Base-by-base conservation (phyloP, 2,797 vertebrate genomes). In the Semotilus atromaculatus region DNA sequence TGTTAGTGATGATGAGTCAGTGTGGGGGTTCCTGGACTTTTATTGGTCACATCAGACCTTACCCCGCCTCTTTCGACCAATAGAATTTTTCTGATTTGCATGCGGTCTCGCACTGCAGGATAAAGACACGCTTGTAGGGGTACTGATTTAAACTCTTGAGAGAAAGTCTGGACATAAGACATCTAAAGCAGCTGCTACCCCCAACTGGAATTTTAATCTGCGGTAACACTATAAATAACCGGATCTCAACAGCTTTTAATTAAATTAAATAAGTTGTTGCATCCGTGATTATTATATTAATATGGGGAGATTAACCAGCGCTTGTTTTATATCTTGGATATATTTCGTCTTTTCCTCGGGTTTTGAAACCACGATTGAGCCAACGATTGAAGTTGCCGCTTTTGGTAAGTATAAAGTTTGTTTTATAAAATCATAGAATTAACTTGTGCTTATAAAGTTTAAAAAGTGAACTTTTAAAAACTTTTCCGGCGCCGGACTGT, bases 241-340 rank as follows among this genome's bases (percentile, higher is more conserved):
- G 91, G 93, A 93, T 92, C 87, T 75, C 88, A 84, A 73, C 43
- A 26, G 85, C 31, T 71, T 83, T 83, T 78, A 62, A 71, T 88
- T 81, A 55, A 45, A 75, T 80, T 88, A n/a, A 82, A 45, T 18
- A 67, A 74, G 9, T 16, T 43, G 10, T 19, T 66, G 7, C 64
- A 68, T 29, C 34, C 36, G 76, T 36, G 53, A 70, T 81, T 4
- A 45, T 14, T 55, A 73, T 82, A 85, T 85, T 89, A 95, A 93
- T 88, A 96, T 96, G 95, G 94, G 93, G 89, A 93, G 90, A 84
- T 85, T 90, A 92, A 93, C 89, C 62, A 7, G 38, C 19, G 68
- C 34, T 48, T 23, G 85, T 68, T 81, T 87, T 3, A 43, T 81
- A 67, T 31, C 75, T 21, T 88, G 79, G 48, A 84, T 86, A 38